Evolutionary conservation across 2,888 invertebrate species (phyloP).

Genomic region (Eupithecia centaureata): DNA sequence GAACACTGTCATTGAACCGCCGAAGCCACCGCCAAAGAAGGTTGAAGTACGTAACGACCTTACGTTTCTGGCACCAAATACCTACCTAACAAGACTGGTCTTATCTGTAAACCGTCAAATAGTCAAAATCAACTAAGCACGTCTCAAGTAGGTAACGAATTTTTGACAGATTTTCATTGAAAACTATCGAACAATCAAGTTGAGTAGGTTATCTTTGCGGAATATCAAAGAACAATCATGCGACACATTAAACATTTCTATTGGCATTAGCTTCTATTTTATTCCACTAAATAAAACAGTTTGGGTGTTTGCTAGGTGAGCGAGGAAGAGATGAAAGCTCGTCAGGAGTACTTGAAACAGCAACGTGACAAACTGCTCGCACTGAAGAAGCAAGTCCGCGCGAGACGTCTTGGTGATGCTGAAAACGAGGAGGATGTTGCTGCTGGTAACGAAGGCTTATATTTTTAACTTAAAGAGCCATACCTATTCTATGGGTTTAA

Average conservation of each 20-base stretch:
- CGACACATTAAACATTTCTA: too few species aligned
- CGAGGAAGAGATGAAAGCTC: constrained; percentile 87
- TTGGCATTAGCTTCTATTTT: background rate
- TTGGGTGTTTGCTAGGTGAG: constrained; percentile 60
- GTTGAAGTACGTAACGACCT: constrained; percentile 56
- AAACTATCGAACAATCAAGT: too few species aligned
- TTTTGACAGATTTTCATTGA: too few species aligned
- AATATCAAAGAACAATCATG: too few species aligned
- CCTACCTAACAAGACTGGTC: too few species aligned
- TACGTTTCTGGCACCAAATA: too few species aligned
- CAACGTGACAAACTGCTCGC: constrained; percentile 96
- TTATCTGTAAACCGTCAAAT: too few species aligned
- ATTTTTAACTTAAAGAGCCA: background rate
- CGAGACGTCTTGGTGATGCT: constrained; percentile 88
- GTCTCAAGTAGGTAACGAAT: too few species aligned
- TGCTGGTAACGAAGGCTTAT: constrained; percentile 54
- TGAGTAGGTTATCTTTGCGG: too few species aligned
- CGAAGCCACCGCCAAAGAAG: constrained; percentile 62
- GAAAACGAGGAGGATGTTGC: constrained; percentile 81
- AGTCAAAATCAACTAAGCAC: too few species aligned
- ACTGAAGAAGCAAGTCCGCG: constrained; percentile 94
- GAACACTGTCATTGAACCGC: constrained; percentile 48
- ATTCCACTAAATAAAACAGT: background rate
- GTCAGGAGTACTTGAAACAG: constrained; percentile 93
- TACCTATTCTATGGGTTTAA: too few species aligned